Evolutionary conservation across 2,113 vertebrate species (phyloP), one percentile per base, ranked within the genome.

Genomic region (Chionis minor): DNA sequence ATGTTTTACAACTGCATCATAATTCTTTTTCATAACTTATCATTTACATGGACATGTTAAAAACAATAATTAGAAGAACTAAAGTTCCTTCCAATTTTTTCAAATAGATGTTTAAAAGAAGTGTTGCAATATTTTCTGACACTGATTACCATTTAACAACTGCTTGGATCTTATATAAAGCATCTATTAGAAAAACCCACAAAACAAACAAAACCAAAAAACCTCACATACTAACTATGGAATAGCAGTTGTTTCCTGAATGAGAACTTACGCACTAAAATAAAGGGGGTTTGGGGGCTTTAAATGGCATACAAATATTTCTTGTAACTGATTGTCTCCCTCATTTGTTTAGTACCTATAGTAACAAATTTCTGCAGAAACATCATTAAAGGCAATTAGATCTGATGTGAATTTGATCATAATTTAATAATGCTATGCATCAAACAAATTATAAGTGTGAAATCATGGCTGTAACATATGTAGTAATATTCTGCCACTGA

Each of bases 281-380:
- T 49, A 38, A 38, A n/a, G 4, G 12, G 3, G 1, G 6, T 0
- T 2, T 30, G 52, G 27, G 8, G 6, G 5, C 8, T 49, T 81
- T 19, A 44, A 67, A 21, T 14, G 10, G 1, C 28, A 40, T 47
- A 12, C 49, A 61, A 49, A 27, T 32, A 0, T 70, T 79, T 79
- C 14, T 79, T 56, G 14, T 5, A 47, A 54, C 6, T 63, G 17
- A 74, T 89, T 69, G 79, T 86, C 44, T 78, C n/a, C 23, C 19
- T 81, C 12, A 20, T 52, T 49, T 23, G 49, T 79, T 45, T 28
- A 45, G n/a, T 24, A 27, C 6, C 5, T 55, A 10, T 10, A 10
- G 6, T 47, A 72, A 73, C 6, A 58, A 73, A 66, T 44, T 12
- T 4, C 35, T 54, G 15, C 7, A 77, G 32, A 55, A 51, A 52